Conservation (phyloP, 2,113 vertebrate genomes). For the Crypturellus undulatus region DNA sequence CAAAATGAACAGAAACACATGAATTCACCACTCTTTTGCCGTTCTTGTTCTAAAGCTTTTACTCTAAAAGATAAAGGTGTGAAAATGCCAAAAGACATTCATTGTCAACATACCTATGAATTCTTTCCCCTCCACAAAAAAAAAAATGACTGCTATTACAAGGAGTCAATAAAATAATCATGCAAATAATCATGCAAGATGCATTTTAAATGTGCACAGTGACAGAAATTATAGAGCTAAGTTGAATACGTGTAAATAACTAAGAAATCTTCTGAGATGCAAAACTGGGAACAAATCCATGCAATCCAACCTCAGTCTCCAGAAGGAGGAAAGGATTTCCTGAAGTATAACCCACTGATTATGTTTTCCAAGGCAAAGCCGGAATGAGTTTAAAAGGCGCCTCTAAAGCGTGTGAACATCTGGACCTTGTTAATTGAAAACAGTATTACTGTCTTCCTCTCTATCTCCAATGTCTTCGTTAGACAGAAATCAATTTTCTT, state of each 20-base stretch:
- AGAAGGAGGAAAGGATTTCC: constrained; percentile 43
- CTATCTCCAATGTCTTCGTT: constrained; percentile 48
- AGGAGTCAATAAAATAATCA: not conserved
- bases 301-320: constrained; percentile 31
- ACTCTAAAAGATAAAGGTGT: not conserved
- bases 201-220: constrained; percentile 22
- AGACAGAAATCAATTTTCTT: constrained; percentile 71
- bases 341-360: constrained; percentile 31
- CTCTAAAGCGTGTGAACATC: constrained; percentile 73
- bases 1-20: not conserved
- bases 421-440: constrained; percentile 76
- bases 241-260: not conserved
- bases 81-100: not conserved
- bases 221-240: constrained; percentile 10
- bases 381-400: constrained; percentile 58
- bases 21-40: not conserved
- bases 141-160: not conserved
- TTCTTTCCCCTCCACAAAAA: not conserved
- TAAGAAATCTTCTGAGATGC: constrained; percentile 34
- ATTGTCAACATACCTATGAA: not conserved
- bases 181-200: not conserved
- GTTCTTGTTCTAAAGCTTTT: not conserved
- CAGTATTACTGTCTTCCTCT: constrained; percentile 60
- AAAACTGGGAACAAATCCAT: constrained; percentile 30
- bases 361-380: constrained; percentile 55